phyloP scores from a whole-genome alignment of 2,113 vertebrate genomes.

The Pseudopodoces humilis region DNA sequence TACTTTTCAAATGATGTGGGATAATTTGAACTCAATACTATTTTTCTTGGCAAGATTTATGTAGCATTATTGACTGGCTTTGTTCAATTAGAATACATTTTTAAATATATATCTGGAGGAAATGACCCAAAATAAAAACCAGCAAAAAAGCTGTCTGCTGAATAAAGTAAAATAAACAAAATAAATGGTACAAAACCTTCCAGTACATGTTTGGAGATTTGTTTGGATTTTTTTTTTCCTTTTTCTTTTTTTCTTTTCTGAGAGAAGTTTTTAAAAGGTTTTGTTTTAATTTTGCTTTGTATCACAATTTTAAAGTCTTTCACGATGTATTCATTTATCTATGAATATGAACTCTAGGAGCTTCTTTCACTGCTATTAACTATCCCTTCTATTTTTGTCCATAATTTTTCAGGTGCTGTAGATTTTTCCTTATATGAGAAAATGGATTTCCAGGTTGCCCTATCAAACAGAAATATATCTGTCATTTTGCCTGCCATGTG shows the following conservation, averaged over 20 bases:
- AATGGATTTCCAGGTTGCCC: neutral
- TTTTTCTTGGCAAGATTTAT: neutral
- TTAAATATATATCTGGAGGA: neutral
- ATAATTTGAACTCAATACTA: neutral
- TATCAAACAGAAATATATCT: neutral
- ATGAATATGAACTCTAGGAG: neutral
- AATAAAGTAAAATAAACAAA: neutral
- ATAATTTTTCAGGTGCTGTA: neutral
- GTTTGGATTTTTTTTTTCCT: neutral
- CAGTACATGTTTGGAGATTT: neutral
- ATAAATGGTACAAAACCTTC: neutral
- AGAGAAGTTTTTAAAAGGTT: neutral
- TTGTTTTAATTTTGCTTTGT: neutral
- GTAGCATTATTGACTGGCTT: neutral
- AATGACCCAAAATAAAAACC: neutral
- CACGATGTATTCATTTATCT: neutral
- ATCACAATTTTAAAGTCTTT: neutral
- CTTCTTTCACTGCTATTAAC: neutral
- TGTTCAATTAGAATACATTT: neutral
- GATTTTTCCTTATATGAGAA: neutral
- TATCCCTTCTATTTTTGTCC: neutral
- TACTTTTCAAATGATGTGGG: neutral
- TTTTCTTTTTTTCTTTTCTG: neutral
- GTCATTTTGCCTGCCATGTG: neutral
- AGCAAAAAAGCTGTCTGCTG: neutral